Conservation (phyloP, 2,797 vertebrate genomes). For the Acipenser transmontanus region DNA sequence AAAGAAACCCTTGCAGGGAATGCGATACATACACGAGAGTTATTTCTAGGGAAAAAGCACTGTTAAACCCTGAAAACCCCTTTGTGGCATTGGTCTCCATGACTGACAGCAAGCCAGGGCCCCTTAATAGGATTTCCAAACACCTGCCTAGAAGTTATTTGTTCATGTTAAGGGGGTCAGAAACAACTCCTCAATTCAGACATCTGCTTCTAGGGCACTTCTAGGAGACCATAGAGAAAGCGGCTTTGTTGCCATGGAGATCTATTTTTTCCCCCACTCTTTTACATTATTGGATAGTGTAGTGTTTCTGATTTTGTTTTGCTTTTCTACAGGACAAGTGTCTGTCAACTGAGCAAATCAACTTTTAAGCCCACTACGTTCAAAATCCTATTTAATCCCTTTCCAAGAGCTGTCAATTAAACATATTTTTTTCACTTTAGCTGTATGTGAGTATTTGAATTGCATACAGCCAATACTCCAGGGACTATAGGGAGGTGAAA, state of each 20-base stretch:
- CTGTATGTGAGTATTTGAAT: background rate
- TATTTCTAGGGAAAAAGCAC: conserved; percentile 65
- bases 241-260: conserved; percentile 17
- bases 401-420: conserved; percentile 16
- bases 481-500: background rate
- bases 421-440: conserved; percentile 9
- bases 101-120: conserved; percentile 63
- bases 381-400: conserved; percentile 13
- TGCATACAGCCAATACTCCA: background rate
- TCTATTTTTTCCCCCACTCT: background rate
- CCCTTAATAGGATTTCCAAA: conserved; percentile 79
- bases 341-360: conserved; percentile 5
- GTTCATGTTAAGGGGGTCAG: conserved; percentile 69
- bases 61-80: conserved; percentile 56
- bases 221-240: conserved; percentile 38
- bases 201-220: conserved; percentile 73
- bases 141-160: conserved; percentile 79
- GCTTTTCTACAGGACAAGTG: conserved; percentile 14
- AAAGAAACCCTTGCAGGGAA: conserved; percentile 56
- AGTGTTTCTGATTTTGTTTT: conserved; percentile 14
- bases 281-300: conserved; percentile 15
- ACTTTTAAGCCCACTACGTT: conserved; percentile 4
- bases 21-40: conserved; percentile 51
- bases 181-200: conserved; percentile 66
- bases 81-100: conserved; percentile 59